Evolutionary conservation across 2,888 invertebrate species (phyloP).

Genomic region (Laspeyria flexula): DNA sequence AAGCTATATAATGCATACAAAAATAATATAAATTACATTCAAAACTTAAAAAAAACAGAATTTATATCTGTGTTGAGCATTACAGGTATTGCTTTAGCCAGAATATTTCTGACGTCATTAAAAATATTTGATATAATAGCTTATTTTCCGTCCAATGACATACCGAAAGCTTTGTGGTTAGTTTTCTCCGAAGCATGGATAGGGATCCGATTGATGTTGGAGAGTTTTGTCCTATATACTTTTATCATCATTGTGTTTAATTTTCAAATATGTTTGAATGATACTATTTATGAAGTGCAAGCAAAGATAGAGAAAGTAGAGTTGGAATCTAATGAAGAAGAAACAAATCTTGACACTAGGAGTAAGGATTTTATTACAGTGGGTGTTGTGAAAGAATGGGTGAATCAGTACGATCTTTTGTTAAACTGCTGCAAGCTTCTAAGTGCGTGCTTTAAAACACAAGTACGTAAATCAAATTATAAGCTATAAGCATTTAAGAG

Average conservation of each 20-base stretch:
- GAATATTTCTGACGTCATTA: not conserved
- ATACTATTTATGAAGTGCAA: not conserved
- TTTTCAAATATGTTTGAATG: slow-evolving; percentile 2
- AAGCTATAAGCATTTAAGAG: too few species aligned
- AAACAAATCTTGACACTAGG: not conserved
- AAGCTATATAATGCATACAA: not conserved
- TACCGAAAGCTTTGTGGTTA: not conserved
- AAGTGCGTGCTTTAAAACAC: slow-evolving; percentile 8
- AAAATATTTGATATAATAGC: not conserved
- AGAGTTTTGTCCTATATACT: not conserved
- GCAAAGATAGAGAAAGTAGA: not conserved
- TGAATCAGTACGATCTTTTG: slow-evolving; percentile 2
- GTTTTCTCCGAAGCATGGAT: not conserved
- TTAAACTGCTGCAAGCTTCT: slow-evolving; percentile 4
- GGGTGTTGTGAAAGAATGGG: slow-evolving; percentile 4
- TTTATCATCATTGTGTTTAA: not conserved
- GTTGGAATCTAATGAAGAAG: too few species aligned
- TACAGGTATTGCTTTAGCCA: not conserved
- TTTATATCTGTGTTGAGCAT: not conserved
- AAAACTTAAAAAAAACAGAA: not conserved
- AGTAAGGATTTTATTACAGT: not conserved
- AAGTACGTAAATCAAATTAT: slow-evolving; percentile 1
- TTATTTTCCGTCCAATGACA: not conserved
- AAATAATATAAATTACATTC: not conserved
- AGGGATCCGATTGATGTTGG: not conserved